Evolutionary conservation across 2,888 invertebrate genomes (phyloP).

Genomic region (Asteroscopus sphinx): DNA sequence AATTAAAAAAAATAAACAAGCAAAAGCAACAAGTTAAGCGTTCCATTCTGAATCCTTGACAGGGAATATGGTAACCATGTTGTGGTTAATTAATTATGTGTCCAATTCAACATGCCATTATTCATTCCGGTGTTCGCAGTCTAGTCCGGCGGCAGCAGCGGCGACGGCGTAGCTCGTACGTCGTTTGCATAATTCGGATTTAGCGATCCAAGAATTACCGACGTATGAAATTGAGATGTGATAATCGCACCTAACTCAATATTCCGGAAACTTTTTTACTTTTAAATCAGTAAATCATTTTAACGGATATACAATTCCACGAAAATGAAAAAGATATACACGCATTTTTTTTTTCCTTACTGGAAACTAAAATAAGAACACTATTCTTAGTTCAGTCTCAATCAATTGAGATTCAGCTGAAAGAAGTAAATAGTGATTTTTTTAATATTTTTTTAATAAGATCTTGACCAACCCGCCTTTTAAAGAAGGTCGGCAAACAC

Average conservation of each 20-base stretch:
- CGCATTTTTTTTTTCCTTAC: too few species aligned
- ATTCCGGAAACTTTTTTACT: conserved; percentile 23
- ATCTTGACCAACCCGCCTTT: too few species aligned
- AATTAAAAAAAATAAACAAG: background rate
- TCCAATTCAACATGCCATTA: conserved; percentile 40
- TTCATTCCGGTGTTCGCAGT: conserved; percentile 41
- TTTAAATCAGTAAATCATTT: background rate
- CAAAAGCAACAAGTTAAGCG: conserved; percentile 12
- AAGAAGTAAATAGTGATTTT: too few species aligned
- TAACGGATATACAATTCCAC: background rate
- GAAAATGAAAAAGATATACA: too few species aligned
- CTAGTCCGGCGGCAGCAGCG: conserved; percentile 23
- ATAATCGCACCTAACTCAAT: conserved; percentile 35
- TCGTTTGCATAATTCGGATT: conserved; percentile 55
- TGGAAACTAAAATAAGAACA: too few species aligned
- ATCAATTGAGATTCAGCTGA: too few species aligned
- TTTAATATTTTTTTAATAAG: too few species aligned
- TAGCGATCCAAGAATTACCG: conserved; percentile 50
- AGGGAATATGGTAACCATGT: conserved; percentile 26
- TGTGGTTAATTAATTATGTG: conserved; percentile 47
- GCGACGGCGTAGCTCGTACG: conserved; percentile 19
- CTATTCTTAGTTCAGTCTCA: too few species aligned
- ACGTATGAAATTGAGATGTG: conserved; percentile 43
- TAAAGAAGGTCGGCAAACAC: too few species aligned
- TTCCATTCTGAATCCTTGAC: conserved; percentile 18